A percentile compares a stretch with the other conserved stretches of the same genome.
These are phyloP conservation scores for Megalurothrips usitatus DNA, from an alignment of 2,888 invertebrate species.

Conservation along the genomic window DNA sequence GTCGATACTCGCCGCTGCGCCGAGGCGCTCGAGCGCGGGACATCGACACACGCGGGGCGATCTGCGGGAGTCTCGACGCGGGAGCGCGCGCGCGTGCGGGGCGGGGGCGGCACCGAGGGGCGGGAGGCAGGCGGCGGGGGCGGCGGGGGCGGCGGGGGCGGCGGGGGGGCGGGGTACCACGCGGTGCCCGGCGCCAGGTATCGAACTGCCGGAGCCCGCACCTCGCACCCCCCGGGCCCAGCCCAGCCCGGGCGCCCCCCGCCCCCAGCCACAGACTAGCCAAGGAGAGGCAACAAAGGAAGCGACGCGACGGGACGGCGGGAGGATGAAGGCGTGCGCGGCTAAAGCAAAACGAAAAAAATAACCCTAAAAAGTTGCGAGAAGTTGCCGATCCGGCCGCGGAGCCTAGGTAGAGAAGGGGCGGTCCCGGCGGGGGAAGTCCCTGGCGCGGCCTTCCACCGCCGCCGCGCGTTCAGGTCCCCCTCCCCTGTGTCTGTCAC, in stretches of 20 bases:
- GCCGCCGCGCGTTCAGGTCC: too few relatives aligned
- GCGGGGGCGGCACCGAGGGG: background rate
- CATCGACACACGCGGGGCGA: too few relatives aligned
- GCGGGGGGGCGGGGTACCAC: slow-evolving; percentile 34
- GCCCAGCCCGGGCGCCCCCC: background rate
- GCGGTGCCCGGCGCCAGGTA: slow-evolving; percentile 46
- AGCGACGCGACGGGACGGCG: background rate
- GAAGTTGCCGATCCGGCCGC: too few relatives aligned
- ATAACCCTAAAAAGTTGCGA: too few relatives aligned
- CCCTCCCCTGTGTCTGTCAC: too few relatives aligned
- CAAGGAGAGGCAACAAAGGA: background rate
- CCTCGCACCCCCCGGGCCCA: background rate
- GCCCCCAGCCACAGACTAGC: background rate
- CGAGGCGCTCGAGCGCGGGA: background rate
- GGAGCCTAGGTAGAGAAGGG: too few relatives aligned
- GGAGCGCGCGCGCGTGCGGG: too few relatives aligned
- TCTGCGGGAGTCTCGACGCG: background rate
- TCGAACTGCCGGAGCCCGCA: slow-evolving; percentile 42
- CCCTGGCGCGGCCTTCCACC: too few relatives aligned
- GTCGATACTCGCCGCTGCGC: too few relatives aligned
- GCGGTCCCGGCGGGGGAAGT: too few relatives aligned
- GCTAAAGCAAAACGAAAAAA: too few relatives aligned
- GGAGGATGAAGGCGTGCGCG: background rate
- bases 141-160: background rate
- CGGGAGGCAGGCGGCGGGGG: background rate